phyloP scores from a whole-genome alignment of 2,113 vertebrate genomes.

The Neolamprologus ventralis region DNA sequence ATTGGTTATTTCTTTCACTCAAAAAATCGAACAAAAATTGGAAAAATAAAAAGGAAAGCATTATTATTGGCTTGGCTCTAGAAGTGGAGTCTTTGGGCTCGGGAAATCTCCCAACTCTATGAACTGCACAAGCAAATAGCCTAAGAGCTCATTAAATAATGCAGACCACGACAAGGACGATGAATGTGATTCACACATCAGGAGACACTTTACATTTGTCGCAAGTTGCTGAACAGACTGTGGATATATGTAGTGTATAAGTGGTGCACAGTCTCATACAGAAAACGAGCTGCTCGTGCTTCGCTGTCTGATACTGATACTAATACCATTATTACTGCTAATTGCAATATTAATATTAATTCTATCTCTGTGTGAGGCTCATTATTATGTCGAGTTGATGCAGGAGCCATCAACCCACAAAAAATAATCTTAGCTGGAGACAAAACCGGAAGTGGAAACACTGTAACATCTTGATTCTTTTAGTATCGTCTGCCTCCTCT shows the following conservation, averaged over 20 bases:
- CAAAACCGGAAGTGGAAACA: neutral
- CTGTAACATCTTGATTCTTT: fast-evolving
- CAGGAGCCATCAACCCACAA: neutral
- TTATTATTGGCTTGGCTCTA: neutral
- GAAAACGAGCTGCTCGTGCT: neutral
- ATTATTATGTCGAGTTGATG: neutral
- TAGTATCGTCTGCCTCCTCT: neutral
- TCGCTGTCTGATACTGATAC: neutral
- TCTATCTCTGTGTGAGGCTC: neutral
- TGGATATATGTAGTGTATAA: neutral
- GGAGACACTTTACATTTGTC: neutral
- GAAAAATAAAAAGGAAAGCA: neutral
- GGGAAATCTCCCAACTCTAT: neutral
- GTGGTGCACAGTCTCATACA: neutral
- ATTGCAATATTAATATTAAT: neutral
- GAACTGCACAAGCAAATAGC: neutral
- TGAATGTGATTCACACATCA: neutral
- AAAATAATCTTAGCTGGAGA: neutral
- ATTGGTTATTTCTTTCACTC: neutral
- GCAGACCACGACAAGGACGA: neutral
- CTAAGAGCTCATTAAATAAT: neutral
- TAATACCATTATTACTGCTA: neutral
- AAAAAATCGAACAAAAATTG: neutral
- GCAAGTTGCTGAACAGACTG: fast-evolving
- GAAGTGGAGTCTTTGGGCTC: neutral